Base-by-base conservation (phyloP, 2,888 invertebrate species). In the Heteropelma amictum region DNA sequence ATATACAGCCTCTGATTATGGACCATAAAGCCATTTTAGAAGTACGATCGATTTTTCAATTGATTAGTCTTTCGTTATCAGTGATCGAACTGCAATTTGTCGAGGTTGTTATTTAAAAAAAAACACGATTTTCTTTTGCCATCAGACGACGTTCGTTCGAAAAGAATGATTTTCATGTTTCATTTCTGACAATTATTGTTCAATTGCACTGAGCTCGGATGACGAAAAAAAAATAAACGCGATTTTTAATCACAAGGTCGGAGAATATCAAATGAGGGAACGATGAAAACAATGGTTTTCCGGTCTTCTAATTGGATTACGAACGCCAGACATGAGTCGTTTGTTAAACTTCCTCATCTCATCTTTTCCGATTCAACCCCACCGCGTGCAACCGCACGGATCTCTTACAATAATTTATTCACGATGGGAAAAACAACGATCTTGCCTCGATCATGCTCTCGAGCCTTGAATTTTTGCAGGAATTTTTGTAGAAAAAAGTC, bases 281-380 rank as follows among this genome's bases (percentile, higher is more conserved):
- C 53, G 47, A 54, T 65, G 40, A 17, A 47, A 71, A 76, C 75
- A 76, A 76, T 76, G 63, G 23, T 68, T 67, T 72, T 76, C 71
- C 75, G 63, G 56, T 47, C 45, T 51, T 33, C 26, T 67, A 67
- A 71, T 75, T 71, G 67, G 61, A 67, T 67, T 75, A 67, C 75
- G 63, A 70, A 12, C 54, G 40, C 53, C 14, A 21, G 30, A 65
- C 54, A 49, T 30, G 60, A 63, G 54, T 71, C 61, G 67, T 63
- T 67, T 19, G 12, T 60, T 60, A n/a, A 35, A 23, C 54, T 58
- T 35, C 60, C 45, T 28, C 35, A 8, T 35, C 21, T 19, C 40
- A 45, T 23, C 17, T 28, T 56, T 56, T 56, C 42, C 33, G 35
- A 12, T 47, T 33, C 23, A 21, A 33, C 33, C 40, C 49, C 17